A percentile compares a stretch with the other conserved stretches of the same genome.
These are phyloP conservation scores for Harpalus rubripes DNA, from an alignment of 2,888 invertebrate species.

Conservation along the genomic window DNA sequence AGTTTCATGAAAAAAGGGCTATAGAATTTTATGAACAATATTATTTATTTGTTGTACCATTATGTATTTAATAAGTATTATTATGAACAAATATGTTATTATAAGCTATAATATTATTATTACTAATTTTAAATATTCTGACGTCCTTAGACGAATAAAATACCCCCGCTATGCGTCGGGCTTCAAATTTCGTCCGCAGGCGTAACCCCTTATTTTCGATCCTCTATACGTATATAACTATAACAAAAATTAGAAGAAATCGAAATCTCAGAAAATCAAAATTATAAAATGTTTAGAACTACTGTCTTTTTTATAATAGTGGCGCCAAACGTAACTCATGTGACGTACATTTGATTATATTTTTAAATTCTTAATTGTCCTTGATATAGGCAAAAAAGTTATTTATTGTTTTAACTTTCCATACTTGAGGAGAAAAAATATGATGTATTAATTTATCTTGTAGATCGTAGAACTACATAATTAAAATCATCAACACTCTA, in stretches of 20 bases:
- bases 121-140: too few species aligned
- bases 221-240: too few species aligned
- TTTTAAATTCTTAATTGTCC: conserved; percentile 46
- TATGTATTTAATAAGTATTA: conserved; percentile 32
- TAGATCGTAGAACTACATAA: background rate
- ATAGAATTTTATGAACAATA: background rate
- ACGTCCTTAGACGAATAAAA: too few species aligned
- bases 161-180: too few species aligned
- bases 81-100: background rate
- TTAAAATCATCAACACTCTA: background rate
- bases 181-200: too few species aligned
- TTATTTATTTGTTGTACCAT: conserved; percentile 30
- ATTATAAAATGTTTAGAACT: conserved; percentile 41
- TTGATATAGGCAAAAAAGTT: conserved; percentile 22
- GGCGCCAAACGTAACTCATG: conserved; percentile 48
- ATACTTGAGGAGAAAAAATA: background rate
- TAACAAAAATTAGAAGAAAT: background rate
- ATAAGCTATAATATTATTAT: too few species aligned
- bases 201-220: too few species aligned
- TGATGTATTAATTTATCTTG: background rate
- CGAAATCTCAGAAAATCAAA: background rate
- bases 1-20: conserved; percentile 7
- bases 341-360: conserved; percentile 44
- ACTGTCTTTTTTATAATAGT: conserved; percentile 54
- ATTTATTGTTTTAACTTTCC: conserved; percentile 14